Evolutionary conservation across 2,113 vertebrate genomes (phyloP).

Genomic region (Salminus brasiliensis): DNA sequence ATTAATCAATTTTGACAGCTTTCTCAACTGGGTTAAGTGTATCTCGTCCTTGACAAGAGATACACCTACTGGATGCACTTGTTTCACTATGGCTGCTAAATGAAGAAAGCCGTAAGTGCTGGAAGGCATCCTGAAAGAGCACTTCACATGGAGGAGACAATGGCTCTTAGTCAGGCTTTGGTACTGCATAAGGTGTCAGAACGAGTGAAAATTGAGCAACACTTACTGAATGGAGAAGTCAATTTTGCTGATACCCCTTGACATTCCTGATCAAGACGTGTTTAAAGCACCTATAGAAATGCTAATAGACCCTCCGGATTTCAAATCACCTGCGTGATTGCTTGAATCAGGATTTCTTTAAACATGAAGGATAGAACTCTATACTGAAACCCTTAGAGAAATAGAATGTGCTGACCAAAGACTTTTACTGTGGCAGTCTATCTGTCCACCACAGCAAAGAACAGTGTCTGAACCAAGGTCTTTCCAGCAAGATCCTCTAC

Average conservation of each 20-base stretch:
- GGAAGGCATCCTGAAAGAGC: background rate
- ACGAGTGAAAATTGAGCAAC: conserved; percentile 15
- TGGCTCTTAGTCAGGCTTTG: background rate
- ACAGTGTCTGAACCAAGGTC: background rate
- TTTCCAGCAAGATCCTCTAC: background rate
- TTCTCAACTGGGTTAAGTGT: conserved; percentile 27
- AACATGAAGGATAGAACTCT: conserved; percentile 62
- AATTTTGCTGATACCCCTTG: conserved; percentile 9
- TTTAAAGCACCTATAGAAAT: conserved; percentile 74
- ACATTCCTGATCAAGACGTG: conserved; percentile 32
- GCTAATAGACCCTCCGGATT: conserved; percentile 66
- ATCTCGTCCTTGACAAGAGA: background rate
- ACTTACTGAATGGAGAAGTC: conserved; percentile 29
- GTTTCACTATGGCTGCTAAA: background rate
- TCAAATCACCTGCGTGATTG: conserved; percentile 68
- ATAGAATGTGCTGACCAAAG: conserved; percentile 38
- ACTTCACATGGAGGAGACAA: background rate
- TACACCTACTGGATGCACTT: background rate
- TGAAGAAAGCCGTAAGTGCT: background rate
- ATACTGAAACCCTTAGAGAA: conserved; percentile 55
- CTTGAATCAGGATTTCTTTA: conserved; percentile 56
- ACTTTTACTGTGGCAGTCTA: conserved; percentile 40
- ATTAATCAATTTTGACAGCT: conserved; percentile 13
- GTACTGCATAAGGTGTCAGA: conserved; percentile 1
- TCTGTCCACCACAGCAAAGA: background rate